Evolutionary conservation across 2,888 invertebrate species (phyloP).

Genomic region (Entomobrya proxima): DNA sequence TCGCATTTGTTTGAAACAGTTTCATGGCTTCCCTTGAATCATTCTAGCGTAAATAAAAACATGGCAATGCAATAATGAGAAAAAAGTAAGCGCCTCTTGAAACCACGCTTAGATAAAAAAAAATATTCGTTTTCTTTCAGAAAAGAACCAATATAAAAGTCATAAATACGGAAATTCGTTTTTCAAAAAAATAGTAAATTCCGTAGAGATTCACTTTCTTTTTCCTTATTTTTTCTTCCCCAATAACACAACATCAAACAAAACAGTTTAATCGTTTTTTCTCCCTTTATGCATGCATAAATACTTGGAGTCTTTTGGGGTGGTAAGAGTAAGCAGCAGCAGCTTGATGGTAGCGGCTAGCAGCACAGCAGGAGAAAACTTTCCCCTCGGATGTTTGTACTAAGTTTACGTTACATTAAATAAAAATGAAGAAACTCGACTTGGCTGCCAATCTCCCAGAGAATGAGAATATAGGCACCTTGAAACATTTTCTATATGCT

Average conservation of each 20-base stretch:
- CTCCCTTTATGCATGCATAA: slow-evolving; percentile 29
- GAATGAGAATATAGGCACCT: no score
- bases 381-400: slow-evolving; percentile 31
- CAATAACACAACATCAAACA: slow-evolving; percentile 55
- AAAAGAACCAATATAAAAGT: slow-evolving; percentile 21
- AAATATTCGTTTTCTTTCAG: background rate
- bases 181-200: slow-evolving; percentile 28
- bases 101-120: background rate
- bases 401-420: slow-evolving; percentile 54
- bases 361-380: background rate
- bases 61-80: background rate
- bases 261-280: slow-evolving; percentile 59
- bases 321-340: background rate
- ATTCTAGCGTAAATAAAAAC: background rate
- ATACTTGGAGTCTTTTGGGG: no score
- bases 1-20: slow-evolving; percentile 33
- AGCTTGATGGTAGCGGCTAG: background rate
- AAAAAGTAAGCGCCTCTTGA: background rate
- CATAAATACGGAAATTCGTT: slow-evolving; percentile 29
- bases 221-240: slow-evolving; percentile 19
- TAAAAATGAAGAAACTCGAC: slow-evolving; percentile 41
- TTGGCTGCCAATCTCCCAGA: slow-evolving; percentile 33
- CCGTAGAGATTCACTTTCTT: slow-evolving; percentile 43
- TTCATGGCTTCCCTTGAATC: background rate
- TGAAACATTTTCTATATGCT: background rate